Conservation (phyloP, 2,888 invertebrate genomes). For the Agriotes lineatus region DNA sequence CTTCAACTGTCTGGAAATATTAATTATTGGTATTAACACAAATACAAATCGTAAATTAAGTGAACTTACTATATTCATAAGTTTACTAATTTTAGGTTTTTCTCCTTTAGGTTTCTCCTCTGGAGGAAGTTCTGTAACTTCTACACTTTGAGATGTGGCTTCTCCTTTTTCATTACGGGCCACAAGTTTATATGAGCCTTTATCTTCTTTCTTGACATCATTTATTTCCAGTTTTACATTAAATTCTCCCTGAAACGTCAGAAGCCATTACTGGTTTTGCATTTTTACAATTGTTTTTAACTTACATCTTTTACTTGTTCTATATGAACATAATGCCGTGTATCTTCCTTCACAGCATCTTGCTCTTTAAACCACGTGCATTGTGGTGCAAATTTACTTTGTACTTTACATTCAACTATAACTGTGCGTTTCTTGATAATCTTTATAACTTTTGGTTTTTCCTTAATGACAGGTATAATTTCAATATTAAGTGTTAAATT, state of each 20-base stretch:
- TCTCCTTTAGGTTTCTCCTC: constrained; percentile 81
- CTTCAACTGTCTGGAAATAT: constrained; percentile 72
- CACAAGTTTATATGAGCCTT: constrained; percentile 89
- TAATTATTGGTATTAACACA: too few relatives aligned
- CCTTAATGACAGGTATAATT: constrained; percentile 95
- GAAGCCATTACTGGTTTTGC: background rate
- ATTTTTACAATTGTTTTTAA: constrained; percentile 19
- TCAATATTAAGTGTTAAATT: constrained; percentile 98
- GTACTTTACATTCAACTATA: constrained; percentile 92
- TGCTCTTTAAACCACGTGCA: constrained; percentile 95
- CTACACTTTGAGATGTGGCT: constrained; percentile 89
- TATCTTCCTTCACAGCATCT: constrained; percentile 81
- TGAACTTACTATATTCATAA: constrained; percentile 80
- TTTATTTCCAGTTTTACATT: constrained; percentile 91
- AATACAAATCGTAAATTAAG: too few relatives aligned
- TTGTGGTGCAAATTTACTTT: constrained; percentile 92
- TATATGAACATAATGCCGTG: constrained; percentile 80
- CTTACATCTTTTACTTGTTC: constrained; percentile 84
- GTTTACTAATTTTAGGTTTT: constrained; percentile 84
- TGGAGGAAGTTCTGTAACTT: constrained; percentile 86
- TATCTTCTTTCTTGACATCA: constrained; percentile 83
- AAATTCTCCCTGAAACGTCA: constrained; percentile 82
- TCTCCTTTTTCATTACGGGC: constrained; percentile 95
- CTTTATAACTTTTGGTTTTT: constrained; percentile 91
- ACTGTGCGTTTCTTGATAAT: constrained; percentile 93